Conservation (phyloP, 2,888 invertebrate species). For the Andricus quercusramuli region DNA sequence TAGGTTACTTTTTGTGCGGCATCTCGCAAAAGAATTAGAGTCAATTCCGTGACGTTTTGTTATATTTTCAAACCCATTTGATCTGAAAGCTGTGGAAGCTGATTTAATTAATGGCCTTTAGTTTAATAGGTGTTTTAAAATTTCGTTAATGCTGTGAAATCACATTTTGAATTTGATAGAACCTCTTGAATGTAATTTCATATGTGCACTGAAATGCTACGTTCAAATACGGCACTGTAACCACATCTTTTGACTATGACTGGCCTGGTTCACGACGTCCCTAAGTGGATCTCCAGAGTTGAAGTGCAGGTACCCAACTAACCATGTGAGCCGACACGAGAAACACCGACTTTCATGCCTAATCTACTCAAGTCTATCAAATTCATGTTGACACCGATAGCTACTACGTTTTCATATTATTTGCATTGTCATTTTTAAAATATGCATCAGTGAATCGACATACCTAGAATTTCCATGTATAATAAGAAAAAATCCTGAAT, state of each 20-base stretch:
- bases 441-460: too few species aligned
- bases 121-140: conserved; percentile 3
- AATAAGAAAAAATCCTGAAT: too few species aligned
- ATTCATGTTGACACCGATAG: background rate
- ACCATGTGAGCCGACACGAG: conserved; percentile 10
- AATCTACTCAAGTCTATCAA: background rate
- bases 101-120: background rate
- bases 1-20: background rate
- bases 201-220: background rate
- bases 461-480: too few species aligned
- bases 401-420: background rate
- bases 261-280: conserved; percentile 25
- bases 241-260: conserved; percentile 24
- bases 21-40: background rate
- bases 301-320: background rate
- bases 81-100: conserved; percentile 7
- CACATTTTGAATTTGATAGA: background rate
- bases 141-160: background rate
- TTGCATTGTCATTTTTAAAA: background rate
- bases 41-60: background rate
- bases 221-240: conserved; percentile 29
- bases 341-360: conserved; percentile 34
- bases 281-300: conserved; percentile 32
- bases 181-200: background rate
- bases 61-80: background rate